phyloP scores from a whole-genome alignment of 2,888 invertebrate species.

The Aethes cnicana region DNA sequence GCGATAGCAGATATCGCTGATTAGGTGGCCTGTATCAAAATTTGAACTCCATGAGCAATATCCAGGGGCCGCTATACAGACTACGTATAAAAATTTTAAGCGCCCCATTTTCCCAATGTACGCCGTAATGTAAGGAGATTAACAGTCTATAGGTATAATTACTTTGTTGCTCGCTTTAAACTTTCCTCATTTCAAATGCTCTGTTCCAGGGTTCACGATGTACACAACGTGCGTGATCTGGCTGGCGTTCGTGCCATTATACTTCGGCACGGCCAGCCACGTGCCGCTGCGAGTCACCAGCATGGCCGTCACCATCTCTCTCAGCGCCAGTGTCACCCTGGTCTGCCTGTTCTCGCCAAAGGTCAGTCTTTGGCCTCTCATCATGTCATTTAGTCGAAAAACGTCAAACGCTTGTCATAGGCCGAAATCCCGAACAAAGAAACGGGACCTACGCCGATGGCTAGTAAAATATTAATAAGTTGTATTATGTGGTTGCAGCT shows the following conservation, averaged over 20 bases:
- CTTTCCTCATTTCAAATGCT: neutral
- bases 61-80: no score
- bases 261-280: conserved; percentile 97
- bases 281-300: conserved; percentile 95
- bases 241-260: conserved; percentile 98
- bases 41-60: no score
- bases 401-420: no score
- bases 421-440: neutral
- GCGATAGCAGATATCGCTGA: no score
- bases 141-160: no score
- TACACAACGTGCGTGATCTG: conserved; percentile 99
- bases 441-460: neutral
- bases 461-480: neutral
- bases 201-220: conserved; percentile 95
- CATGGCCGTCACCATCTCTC: conserved; percentile 97
- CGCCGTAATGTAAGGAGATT: neutral
- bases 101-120: no score
- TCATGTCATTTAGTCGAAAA: neutral
- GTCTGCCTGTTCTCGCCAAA: conserved; percentile 97
- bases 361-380: conserved; percentile 79
- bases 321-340: conserved; percentile 96
- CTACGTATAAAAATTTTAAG: no score
- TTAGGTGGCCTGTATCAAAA: no score
- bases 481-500: conserved; percentile 78
- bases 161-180: no score